phyloP scores from a whole-genome alignment of 2,113 vertebrate genomes.

The Nothoprocta pentlandii region DNA sequence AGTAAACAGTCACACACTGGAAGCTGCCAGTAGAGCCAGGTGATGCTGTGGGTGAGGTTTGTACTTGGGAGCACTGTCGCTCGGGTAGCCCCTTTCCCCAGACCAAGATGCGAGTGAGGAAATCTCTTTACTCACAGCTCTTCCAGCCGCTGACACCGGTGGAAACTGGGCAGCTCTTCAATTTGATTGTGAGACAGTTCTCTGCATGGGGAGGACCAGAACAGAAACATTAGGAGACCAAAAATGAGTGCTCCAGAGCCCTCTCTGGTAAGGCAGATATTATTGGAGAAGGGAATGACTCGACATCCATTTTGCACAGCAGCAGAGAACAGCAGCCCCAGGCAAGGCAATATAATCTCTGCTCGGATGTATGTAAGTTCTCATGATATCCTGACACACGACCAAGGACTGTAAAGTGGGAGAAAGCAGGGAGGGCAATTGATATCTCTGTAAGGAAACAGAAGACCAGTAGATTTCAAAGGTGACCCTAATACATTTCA shows the following conservation, averaged over 20 bases:
- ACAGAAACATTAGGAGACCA: not conserved
- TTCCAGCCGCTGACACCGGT: slow-evolving; percentile 87
- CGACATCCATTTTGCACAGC: not conserved
- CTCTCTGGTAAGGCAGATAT: not conserved
- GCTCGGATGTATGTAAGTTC: not conserved
- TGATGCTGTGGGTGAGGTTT: not conserved
- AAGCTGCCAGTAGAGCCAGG: slow-evolving; percentile 10
- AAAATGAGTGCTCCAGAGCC: not conserved
- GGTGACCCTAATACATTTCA: not conserved
- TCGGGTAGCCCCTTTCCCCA: not conserved
- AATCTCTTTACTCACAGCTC: slow-evolving; percentile 90
- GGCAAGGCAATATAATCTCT: accelerated
- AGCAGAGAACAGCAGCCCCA: not conserved
- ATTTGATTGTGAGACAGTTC: slow-evolving; percentile 94
- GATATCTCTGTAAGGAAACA: not conserved
- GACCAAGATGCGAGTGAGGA: accelerated
- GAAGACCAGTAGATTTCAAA: not conserved
- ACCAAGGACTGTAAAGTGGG: not conserved
- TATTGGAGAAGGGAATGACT: not conserved
- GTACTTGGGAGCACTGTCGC: not conserved
- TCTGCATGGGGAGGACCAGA: slow-evolving; percentile 71
- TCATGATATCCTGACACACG: accelerated
- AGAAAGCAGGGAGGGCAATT: not conserved
- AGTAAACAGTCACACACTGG: slow-evolving; percentile 1
- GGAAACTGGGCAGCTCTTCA: slow-evolving; percentile 90